Evolutionary conservation across 2,888 invertebrate genomes (phyloP).

Genomic region (Agrochola litura): DNA sequence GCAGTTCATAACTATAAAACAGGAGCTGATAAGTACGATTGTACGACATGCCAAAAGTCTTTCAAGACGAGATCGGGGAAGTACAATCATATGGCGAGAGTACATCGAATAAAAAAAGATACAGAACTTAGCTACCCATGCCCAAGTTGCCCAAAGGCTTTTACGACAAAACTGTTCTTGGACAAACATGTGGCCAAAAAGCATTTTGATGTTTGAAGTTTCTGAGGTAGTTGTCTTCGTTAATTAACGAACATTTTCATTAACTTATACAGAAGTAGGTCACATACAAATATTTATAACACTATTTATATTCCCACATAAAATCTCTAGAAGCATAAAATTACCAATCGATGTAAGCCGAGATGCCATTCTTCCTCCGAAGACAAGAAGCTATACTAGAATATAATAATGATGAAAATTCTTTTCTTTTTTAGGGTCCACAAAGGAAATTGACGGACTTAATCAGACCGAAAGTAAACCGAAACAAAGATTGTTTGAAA

Average conservation of each 20-base stretch:
- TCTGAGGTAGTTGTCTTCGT: constrained; percentile 23
- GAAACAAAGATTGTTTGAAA: constrained; percentile 88
- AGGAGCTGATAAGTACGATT: constrained; percentile 85
- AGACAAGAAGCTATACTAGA: constrained; percentile 69
- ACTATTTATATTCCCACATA: constrained; percentile 19
- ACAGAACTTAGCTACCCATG: constrained; percentile 87
- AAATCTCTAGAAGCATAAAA: constrained; percentile 18
- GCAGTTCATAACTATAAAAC: constrained; percentile 86
- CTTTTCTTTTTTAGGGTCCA: constrained; percentile 88
- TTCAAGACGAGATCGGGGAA: constrained; percentile 87
- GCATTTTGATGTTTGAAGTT: constrained; percentile 83
- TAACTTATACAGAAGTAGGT: background rate
- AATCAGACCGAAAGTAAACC: constrained; percentile 83
- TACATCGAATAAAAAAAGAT: constrained; percentile 85
- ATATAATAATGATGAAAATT: constrained; percentile 84
- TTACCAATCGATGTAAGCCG: constrained; percentile 27
- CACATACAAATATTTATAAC: background rate
- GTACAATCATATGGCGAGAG: constrained; percentile 87
- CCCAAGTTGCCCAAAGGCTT: constrained; percentile 88
- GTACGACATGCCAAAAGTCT: constrained; percentile 84
- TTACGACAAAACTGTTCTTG: constrained; percentile 89
- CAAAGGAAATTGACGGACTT: constrained; percentile 83
- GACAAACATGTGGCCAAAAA: constrained; percentile 90
- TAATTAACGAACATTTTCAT: constrained; percentile 5
- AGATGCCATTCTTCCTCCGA: constrained; percentile 14